A percentile compares a stretch with the other conserved stretches of the same genome.
These are phyloP conservation scores for Hydrotaea diabolus DNA, from an alignment of 2,888 invertebrate genomes.

Conservation along the genomic window DNA sequence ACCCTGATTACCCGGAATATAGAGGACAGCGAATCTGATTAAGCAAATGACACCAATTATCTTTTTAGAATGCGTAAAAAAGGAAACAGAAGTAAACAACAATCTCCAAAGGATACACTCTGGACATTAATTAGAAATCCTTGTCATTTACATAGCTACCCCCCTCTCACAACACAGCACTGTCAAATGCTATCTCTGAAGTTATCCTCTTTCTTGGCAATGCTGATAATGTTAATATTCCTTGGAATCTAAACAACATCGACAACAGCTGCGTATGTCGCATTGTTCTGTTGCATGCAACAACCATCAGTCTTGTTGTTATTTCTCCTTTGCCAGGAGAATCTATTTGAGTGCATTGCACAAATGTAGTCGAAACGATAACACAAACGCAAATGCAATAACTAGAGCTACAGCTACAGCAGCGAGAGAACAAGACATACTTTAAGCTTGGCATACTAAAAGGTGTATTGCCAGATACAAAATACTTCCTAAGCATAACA, in stretches of 20 bases:
- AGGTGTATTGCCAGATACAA: slow-evolving; percentile 17
- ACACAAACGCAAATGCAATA: neutral
- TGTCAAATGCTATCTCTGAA: slow-evolving; percentile 10
- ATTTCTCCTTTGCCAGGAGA: neutral
- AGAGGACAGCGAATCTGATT: too few species aligned
- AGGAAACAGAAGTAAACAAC: too few species aligned
- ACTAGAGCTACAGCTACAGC: neutral
- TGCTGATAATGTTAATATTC: slow-evolving; percentile 29
- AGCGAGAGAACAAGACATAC: neutral
- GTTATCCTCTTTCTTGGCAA: slow-evolving; percentile 35
- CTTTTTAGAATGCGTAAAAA: too few species aligned
- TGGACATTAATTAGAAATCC: neutral
- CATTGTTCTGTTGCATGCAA: slow-evolving; percentile 54
- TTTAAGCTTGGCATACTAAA: neutral
- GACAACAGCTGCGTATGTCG: slow-evolving; percentile 10
- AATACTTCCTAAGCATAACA: slow-evolving; percentile 21
- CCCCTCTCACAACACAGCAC: neutral
- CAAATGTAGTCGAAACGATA: slow-evolving; percentile 14
- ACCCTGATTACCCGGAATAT: too few species aligned
- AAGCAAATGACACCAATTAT: too few species aligned
- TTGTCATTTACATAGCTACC: neutral
- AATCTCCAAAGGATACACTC: too few species aligned
- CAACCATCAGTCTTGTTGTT: slow-evolving; percentile 34
- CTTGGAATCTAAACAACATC: slow-evolving; percentile 28
- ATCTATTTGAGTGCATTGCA: slow-evolving; percentile 15